These are phyloP conservation scores for Tillus elongatus DNA, from an alignment of 2,888 invertebrate species.

Conservation along the genomic window DNA sequence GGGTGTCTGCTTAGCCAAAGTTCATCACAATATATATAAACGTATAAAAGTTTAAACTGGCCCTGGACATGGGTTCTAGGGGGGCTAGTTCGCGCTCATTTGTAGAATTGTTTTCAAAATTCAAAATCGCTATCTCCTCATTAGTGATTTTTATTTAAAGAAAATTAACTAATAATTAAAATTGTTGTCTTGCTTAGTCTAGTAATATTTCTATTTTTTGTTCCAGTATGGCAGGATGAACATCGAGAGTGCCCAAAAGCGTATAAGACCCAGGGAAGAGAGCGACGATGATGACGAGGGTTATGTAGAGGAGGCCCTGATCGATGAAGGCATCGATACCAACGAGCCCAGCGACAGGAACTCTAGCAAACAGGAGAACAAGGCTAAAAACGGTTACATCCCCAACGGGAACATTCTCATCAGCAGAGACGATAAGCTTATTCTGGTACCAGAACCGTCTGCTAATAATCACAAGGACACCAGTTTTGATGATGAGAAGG, in stretches of 20 bases:
- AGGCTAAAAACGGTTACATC: slow-evolving; percentile 27
- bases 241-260: slow-evolving; percentile 58
- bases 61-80: no score
- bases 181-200: slow-evolving; percentile 3
- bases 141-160: no score
- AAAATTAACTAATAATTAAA: slow-evolving; percentile 5
- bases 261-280: neutral
- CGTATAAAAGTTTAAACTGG: no score
- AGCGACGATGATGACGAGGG: slow-evolving; percentile 41
- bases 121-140: no score
- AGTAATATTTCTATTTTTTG: slow-evolving; percentile 19
- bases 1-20: no score
- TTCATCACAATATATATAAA: no score
- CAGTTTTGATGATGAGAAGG: neutral
- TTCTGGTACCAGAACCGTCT: slow-evolving; percentile 65
- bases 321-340: slow-evolving; percentile 16
- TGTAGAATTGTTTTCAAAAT: no score
- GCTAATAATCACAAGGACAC: slow-evolving; percentile 26
- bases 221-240: slow-evolving; percentile 75
- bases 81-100: no score
- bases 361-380: slow-evolving; percentile 16
- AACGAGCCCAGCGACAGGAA: slow-evolving; percentile 16
- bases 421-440: slow-evolving; percentile 63
- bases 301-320: slow-evolving; percentile 35
- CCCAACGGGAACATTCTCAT: slow-evolving; percentile 54